Conservation (phyloP, 2,797 vertebrate species). For the Hippocampus kuda region DNA sequence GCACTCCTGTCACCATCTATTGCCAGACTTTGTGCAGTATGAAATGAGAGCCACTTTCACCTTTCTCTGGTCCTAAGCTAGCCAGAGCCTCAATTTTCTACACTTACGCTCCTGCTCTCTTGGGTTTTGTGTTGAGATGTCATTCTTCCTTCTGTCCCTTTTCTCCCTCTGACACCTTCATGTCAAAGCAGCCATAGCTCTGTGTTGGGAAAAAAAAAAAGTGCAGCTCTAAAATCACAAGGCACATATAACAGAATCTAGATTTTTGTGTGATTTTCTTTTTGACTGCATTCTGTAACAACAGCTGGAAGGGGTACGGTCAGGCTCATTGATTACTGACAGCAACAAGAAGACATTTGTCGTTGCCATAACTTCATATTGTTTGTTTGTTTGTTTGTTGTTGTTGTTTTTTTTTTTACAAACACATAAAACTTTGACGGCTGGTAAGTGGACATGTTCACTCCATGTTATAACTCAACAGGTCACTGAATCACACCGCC, state of each 20-base stretch:
- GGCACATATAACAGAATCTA: slow-evolving; percentile 37
- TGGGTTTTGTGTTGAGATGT: slow-evolving; percentile 9
- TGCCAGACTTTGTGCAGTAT: slow-evolving; percentile 56
- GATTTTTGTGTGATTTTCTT: slow-evolving; percentile 47
- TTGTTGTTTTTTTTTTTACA: slow-evolving; percentile 15
- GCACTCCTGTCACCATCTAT: slow-evolving; percentile 53
- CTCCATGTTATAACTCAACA: slow-evolving; percentile 23
- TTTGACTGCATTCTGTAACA: slow-evolving; percentile 51
- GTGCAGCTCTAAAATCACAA: slow-evolving; percentile 38
- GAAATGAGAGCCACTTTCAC: slow-evolving; percentile 49
- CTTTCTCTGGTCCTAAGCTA: slow-evolving; percentile 36
- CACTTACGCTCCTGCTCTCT: slow-evolving; percentile 21
- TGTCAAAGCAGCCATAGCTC: slow-evolving; percentile 20
- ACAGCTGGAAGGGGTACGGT: slow-evolving; percentile 45
- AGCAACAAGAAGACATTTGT: slow-evolving; percentile 18
- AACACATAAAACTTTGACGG: no score
- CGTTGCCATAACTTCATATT: slow-evolving; percentile 24
- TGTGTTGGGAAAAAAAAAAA: slow-evolving; percentile 4
- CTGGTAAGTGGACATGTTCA: slow-evolving; percentile 29
- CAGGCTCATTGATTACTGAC: slow-evolving; percentile 58
- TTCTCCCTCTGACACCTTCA: not conserved
- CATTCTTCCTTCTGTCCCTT: not conserved
- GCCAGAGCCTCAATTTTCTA: slow-evolving; percentile 45
- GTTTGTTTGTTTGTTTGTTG: slow-evolving; percentile 16
- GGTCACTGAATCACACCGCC: slow-evolving; percentile 22